Conservation (phyloP, 2,888 invertebrate species). For the Thereva unica region DNA sequence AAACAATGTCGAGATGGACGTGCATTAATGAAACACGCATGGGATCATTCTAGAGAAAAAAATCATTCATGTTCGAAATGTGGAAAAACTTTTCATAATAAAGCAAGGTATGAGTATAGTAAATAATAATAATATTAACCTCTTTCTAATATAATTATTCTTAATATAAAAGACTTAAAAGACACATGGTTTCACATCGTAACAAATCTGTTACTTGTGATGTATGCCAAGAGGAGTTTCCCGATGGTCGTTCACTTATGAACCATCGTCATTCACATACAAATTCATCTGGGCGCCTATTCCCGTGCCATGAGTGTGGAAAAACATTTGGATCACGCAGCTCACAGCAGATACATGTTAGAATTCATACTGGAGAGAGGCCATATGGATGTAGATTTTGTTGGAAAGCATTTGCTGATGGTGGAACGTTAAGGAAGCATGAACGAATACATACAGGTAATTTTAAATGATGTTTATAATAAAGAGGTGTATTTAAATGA, state of each 20-base stretch:
- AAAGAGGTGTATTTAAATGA: neutral
- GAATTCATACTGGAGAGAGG: slow-evolving; percentile 81
- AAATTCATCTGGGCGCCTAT: slow-evolving; percentile 64
- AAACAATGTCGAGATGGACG: slow-evolving; percentile 71
- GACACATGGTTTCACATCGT: slow-evolving; percentile 73
- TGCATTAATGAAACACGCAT: slow-evolving; percentile 69
- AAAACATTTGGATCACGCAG: slow-evolving; percentile 85
- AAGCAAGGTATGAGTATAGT: slow-evolving; percentile 58
- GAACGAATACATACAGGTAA: slow-evolving; percentile 80
- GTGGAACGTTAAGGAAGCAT: slow-evolving; percentile 82
- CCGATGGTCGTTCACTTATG: slow-evolving; percentile 70
- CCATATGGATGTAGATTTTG: slow-evolving; percentile 85
- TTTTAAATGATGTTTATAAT: neutral
- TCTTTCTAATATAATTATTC: neutral
- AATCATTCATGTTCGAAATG: slow-evolving; percentile 69
- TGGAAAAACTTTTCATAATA: slow-evolving; percentile 72
- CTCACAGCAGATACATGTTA: slow-evolving; percentile 83
- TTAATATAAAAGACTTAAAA: slow-evolving; percentile 56
- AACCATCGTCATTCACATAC: slow-evolving; percentile 71
- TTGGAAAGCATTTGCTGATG: slow-evolving; percentile 88
- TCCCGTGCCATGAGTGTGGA: slow-evolving; percentile 82
- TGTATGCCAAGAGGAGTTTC: slow-evolving; percentile 72
- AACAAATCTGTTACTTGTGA: slow-evolving; percentile 72
- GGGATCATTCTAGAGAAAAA: slow-evolving; percentile 70
- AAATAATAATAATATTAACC: neutral